Evolutionary conservation across 2,113 vertebrate genomes (phyloP).

Genomic region (Pheucticus melanocephalus): DNA sequence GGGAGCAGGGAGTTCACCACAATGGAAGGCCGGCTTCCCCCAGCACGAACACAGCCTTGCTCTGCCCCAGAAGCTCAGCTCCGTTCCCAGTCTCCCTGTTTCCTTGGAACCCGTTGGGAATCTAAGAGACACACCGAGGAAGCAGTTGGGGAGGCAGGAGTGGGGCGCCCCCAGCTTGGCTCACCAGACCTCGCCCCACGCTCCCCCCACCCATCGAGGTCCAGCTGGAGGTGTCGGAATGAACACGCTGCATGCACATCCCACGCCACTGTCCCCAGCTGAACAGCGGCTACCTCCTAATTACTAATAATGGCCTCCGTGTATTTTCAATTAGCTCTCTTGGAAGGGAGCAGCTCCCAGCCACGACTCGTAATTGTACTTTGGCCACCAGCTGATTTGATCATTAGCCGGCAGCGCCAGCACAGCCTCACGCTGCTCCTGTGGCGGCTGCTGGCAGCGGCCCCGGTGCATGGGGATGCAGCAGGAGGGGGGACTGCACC

Average conservation of each 20-base stretch:
- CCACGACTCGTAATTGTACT: not conserved
- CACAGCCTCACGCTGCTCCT: not conserved
- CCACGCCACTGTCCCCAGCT: fast-evolving
- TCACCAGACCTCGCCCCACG: fast-evolving
- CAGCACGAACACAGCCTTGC: not conserved
- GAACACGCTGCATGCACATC: fast-evolving
- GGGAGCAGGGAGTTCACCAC: not conserved
- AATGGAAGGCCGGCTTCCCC: fast-evolving
- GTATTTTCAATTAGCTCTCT: not conserved
- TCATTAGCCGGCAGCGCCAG: not conserved
- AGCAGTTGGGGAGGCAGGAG: fast-evolving
- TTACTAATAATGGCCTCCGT: not conserved
- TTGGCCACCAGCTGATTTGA: not conserved
- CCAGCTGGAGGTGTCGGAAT: fast-evolving
- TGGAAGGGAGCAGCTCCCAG: constrained; percentile 12
- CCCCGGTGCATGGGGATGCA: not conserved
- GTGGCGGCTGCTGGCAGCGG: not conserved
- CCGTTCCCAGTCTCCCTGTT: not conserved
- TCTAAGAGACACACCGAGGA: not conserved
- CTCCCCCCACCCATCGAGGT: fast-evolving
- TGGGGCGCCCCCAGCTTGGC: fast-evolving
- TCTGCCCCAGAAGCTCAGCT: not conserved
- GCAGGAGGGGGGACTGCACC: not conserved
- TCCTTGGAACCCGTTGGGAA: not conserved
- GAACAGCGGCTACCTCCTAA: not conserved